phyloP scores from a whole-genome alignment of 1,140 invertebrate genomes.

The Zaprionus nigranus region DNA sequence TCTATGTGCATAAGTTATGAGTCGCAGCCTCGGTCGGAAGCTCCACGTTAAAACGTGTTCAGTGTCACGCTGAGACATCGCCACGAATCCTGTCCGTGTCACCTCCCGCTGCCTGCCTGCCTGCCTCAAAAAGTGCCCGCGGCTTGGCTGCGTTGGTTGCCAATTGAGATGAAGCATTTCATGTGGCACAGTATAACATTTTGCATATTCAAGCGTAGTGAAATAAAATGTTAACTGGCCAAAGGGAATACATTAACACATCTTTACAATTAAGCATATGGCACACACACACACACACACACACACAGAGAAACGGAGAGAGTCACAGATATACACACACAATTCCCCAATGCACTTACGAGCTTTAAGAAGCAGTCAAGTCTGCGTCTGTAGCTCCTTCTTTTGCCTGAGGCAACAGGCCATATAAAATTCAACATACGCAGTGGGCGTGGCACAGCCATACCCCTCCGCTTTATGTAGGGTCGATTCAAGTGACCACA shows the following conservation, averaged over 20 bases:
- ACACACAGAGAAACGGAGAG: background rate
- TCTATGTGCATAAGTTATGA: conserved; percentile 83
- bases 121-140: background rate
- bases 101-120: background rate
- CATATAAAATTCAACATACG: conserved; percentile 54
- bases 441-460: conserved; percentile 22
- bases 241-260: conserved; percentile 83
- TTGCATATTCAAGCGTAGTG: conserved; percentile 60
- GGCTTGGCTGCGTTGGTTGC: conserved; percentile 27
- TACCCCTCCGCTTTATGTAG: conserved; percentile 37
- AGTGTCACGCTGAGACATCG: conserved; percentile 64
- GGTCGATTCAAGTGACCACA: conserved; percentile 58
- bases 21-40: conserved; percentile 37
- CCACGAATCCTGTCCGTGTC: background rate
- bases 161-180: conserved; percentile 40
- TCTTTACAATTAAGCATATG: conserved; percentile 74
- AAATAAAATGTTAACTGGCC: conserved; percentile 77
- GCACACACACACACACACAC: background rate
- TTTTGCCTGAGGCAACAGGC: conserved; percentile 18
- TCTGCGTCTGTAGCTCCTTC: conserved; percentile 10
- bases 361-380: conserved; percentile 37
- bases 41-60: conserved; percentile 74
- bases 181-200: conserved; percentile 44
- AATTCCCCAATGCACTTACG: conserved; percentile 67
- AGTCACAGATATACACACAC: background rate